A percentile compares a stretch with the other conserved stretches of the same genome.
Conservation (phyloP, 2,888 invertebrate species). For the Leucophenga maculata region DNA sequence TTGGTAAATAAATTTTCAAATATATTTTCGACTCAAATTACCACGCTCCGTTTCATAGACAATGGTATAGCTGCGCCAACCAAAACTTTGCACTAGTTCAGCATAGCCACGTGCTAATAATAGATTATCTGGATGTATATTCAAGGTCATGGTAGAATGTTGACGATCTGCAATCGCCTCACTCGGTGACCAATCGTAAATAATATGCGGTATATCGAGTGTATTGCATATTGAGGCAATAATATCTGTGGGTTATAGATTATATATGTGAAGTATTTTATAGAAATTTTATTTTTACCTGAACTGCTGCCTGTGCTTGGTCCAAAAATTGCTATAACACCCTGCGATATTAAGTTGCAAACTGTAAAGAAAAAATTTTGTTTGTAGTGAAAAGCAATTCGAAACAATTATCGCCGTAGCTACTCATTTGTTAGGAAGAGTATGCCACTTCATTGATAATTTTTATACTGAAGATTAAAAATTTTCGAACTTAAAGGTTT, state of each 20-base stretch:
- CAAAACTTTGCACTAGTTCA: slow-evolving; percentile 81
- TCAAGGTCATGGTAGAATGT: slow-evolving; percentile 76
- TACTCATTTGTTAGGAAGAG: too few relatives aligned
- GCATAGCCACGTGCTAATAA: slow-evolving; percentile 80
- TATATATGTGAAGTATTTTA: neutral
- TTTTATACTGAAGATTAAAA: too few relatives aligned
- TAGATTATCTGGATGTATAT: slow-evolving; percentile 80
- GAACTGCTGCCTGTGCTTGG: slow-evolving; percentile 73
- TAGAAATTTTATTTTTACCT: slow-evolving; percentile 62
- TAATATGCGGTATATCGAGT: slow-evolving; percentile 78
- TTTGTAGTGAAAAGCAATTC: too few relatives aligned
- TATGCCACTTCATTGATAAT: too few relatives aligned
- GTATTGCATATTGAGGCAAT: slow-evolving; percentile 76
- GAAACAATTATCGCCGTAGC: too few relatives aligned
- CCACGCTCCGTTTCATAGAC: slow-evolving; percentile 89
- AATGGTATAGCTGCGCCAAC: slow-evolving; percentile 86
- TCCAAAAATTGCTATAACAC: slow-evolving; percentile 83
- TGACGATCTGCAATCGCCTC: slow-evolving; percentile 69
- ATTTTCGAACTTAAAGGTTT: too few relatives aligned
- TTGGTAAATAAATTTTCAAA: neutral
- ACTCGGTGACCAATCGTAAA: slow-evolving; percentile 76
- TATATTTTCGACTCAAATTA: slow-evolving; percentile 56
- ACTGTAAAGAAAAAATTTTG: slow-evolving; percentile 72
- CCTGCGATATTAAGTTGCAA: slow-evolving; percentile 77
- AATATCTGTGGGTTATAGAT: slow-evolving; percentile 61